Conservation (phyloP, 2,888 invertebrate genomes). For the Quadroppia sp. region DNA sequence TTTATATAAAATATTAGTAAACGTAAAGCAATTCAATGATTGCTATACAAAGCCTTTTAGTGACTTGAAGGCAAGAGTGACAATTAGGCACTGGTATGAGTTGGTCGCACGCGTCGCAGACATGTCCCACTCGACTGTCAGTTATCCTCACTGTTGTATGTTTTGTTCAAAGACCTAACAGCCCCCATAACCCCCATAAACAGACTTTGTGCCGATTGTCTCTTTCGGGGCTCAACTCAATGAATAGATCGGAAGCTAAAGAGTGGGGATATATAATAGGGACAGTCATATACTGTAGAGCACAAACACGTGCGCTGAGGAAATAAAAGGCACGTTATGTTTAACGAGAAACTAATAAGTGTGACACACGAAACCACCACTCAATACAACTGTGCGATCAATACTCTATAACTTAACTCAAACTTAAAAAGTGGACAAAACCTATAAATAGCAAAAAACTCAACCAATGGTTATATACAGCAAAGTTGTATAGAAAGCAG, state of each 20-base stretch:
- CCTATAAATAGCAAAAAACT: slow-evolving; percentile 11
- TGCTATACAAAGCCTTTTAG: not conserved
- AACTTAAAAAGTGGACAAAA: not conserved
- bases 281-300: not conserved
- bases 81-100: slow-evolving; percentile 23
- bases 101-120: slow-evolving; percentile 13
- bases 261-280: not conserved
- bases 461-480: not conserved
- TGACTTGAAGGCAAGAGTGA: not conserved
- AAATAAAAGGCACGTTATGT: slow-evolving; percentile 34
- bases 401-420: too few species aligned
- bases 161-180: slow-evolving; percentile 4
- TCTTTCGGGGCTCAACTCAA: not conserved
- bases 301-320: not conserved
- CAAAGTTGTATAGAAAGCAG: not conserved
- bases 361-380: slow-evolving; percentile 23
- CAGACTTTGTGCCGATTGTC: slow-evolving; percentile 23
- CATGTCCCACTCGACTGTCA: slow-evolving; percentile 28
- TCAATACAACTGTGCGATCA: not conserved
- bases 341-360: slow-evolving; percentile 29
- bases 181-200: slow-evolving; percentile 20
- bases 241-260: slow-evolving; percentile 12
- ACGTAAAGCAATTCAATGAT: slow-evolving; percentile 21
- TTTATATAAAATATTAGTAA: not conserved
- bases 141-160: not conserved